Conservation (phyloP, 2,888 invertebrate genomes). For the Conistra vaccinii region DNA sequence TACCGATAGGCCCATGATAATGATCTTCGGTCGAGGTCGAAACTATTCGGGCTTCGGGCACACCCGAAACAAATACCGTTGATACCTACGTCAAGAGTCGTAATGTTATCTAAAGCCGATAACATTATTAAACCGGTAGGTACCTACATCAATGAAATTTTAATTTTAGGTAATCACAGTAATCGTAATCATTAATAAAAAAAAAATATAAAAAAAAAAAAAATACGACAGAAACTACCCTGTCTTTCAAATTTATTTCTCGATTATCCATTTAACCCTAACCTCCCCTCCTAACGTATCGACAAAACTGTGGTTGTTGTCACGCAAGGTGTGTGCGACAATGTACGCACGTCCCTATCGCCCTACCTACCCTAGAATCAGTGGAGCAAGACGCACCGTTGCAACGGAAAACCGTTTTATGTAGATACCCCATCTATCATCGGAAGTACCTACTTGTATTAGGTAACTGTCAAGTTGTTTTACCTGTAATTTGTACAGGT, state of each 20-base stretch:
- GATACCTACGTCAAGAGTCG: not conserved
- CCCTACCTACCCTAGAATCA: slow-evolving; percentile 53
- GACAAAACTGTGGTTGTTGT: slow-evolving; percentile 32
- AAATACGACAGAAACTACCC: too few species aligned
- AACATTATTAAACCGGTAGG: not conserved
- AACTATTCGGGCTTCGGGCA: slow-evolving; percentile 18
- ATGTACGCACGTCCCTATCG: slow-evolving; percentile 19
- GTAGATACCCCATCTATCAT: slow-evolving; percentile 62
- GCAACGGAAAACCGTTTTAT: slow-evolving; percentile 60
- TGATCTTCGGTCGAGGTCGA: slow-evolving; percentile 22
- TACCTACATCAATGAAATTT: not conserved
- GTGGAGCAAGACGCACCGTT: slow-evolving; percentile 71
- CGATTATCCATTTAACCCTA: slow-evolving; percentile 1
- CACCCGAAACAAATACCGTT: slow-evolving; percentile 4
- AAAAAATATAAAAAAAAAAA: too few species aligned
- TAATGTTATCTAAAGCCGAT: slow-evolving; percentile 26
- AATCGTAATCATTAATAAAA: too few species aligned
- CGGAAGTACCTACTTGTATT: slow-evolving; percentile 23
- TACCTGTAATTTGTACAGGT: slow-evolving; percentile 5
- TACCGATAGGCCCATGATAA: not conserved
- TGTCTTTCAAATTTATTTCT: not conserved
- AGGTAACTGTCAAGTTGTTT: slow-evolving; percentile 24
- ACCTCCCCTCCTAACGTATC: slow-evolving; percentile 34
- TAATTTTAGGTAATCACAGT: too few species aligned
- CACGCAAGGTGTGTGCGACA: slow-evolving; percentile 8